Percentiles rank a stretch among this genome's conserved stretches.
These are phyloP conservation scores for Coracopsis vasa DNA, from an alignment of 2,113 vertebrate genomes.

Conservation along the genomic window DNA sequence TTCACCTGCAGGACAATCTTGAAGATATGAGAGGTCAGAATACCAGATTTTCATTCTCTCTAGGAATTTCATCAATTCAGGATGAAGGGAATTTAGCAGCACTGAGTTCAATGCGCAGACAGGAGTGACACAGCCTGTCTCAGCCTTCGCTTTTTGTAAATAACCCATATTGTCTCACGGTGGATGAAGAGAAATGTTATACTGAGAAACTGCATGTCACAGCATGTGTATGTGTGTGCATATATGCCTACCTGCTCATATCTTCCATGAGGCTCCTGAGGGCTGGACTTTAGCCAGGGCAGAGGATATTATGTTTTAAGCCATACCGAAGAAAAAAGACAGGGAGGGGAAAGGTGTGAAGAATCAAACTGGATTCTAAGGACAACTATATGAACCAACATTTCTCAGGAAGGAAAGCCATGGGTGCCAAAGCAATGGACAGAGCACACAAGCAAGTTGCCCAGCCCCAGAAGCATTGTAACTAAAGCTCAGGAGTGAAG, in stretches of 20 bases:
- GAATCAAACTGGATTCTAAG: not conserved
- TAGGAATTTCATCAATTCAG: not conserved
- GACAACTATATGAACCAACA: not conserved
- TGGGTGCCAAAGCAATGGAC: not conserved
- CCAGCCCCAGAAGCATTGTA: not conserved
- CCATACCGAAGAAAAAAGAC: not conserved
- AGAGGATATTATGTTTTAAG: not conserved
- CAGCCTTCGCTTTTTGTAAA: not conserved
- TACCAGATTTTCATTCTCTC: not conserved
- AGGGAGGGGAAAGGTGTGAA: not conserved
- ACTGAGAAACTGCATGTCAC: not conserved
- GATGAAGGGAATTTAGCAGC: not conserved
- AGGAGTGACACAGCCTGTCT: not conserved
- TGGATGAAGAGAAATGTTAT: not conserved
- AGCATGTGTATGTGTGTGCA: rapidly evolving
- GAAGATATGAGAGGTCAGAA: not conserved
- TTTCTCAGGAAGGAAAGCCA: not conserved
- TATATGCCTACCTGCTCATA: not conserved
- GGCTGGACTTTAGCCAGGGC: not conserved
- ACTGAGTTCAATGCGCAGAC: not conserved
- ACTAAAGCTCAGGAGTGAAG: rapidly evolving
- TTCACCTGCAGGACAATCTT: not conserved
- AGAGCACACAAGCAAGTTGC: not conserved
- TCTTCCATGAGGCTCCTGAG: not conserved
- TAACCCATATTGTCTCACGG: not conserved